Conservation (phyloP, 2,888 invertebrate species). For the Ametastegia equiseti region DNA sequence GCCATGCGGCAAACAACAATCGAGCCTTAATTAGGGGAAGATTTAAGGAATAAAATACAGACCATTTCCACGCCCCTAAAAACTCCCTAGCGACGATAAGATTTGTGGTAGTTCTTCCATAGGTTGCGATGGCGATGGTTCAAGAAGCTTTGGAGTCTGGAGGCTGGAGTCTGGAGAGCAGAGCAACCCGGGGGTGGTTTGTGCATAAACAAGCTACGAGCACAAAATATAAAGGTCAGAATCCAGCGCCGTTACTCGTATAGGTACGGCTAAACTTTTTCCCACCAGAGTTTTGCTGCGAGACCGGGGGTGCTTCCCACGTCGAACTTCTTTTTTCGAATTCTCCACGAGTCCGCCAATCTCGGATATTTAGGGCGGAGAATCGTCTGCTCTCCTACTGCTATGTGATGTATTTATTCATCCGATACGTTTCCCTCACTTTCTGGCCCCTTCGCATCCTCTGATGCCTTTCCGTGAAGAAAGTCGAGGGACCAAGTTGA, state of each 20-base stretch:
- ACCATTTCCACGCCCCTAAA: slow-evolving; percentile 18
- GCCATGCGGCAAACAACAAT: neutral
- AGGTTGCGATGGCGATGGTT: slow-evolving; percentile 10
- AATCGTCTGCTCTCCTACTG: slow-evolving; percentile 16
- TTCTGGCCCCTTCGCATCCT: slow-evolving; percentile 18
- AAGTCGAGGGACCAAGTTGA: neutral
- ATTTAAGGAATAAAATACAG: slow-evolving; percentile 15
- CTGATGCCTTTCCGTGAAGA: neutral
- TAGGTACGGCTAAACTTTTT: neutral
- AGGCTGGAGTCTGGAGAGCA: neutral
- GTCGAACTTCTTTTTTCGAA: slow-evolving; percentile 21
- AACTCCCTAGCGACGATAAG: neutral
- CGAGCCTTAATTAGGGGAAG: slow-evolving; percentile 21
- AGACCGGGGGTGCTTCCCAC: neutral
- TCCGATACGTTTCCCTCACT: slow-evolving; percentile 39
- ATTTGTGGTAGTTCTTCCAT: slow-evolving; percentile 21
- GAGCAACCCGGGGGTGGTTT: neutral
- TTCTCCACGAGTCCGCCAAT: slow-evolving; percentile 33
- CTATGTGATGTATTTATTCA: slow-evolving; percentile 44
- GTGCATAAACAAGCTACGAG: slow-evolving; percentile 39
- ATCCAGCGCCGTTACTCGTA: neutral
- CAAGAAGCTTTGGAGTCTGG: neutral
- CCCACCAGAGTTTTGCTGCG: neutral
- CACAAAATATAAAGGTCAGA: slow-evolving; percentile 34
- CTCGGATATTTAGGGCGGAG: slow-evolving; percentile 39